A percentile compares a stretch with the other conserved stretches of the same genome.
Conservation (phyloP, 2,888 invertebrate species). For the Synergus itoensis region DNA sequence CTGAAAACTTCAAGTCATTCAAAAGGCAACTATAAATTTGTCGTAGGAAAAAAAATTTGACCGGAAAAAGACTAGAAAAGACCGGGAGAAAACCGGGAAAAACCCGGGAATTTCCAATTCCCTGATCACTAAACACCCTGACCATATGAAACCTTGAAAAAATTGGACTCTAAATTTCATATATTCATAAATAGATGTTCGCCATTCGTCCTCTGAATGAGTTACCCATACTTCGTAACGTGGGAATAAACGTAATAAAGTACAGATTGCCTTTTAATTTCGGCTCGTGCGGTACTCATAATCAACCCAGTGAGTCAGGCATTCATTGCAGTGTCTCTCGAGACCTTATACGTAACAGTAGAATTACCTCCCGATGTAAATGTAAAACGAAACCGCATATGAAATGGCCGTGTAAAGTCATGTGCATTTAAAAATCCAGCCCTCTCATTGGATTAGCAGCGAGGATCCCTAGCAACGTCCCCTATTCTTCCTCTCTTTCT, state of each 20-base stretch:
- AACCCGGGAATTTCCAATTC: no score
- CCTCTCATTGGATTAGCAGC: constrained; percentile 28
- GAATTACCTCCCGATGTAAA: constrained; percentile 58
- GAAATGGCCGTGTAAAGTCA: constrained; percentile 52
- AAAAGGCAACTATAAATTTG: no score
- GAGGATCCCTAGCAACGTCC: constrained; percentile 22
- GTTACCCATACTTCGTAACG: not conserved
- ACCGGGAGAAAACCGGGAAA: no score
- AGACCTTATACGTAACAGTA: constrained; percentile 59
- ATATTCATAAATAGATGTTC: not conserved
- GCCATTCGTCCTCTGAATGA: not conserved
- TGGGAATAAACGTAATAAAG: constrained; percentile 57
- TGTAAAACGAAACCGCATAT: constrained; percentile 59
- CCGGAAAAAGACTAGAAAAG: no score
- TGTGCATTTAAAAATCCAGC: constrained; percentile 52
- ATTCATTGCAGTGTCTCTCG: constrained; percentile 59
- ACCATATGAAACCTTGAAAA: not conserved
- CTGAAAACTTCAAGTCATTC: no score
- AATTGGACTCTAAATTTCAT: not conserved
- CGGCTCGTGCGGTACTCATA: constrained; percentile 56
- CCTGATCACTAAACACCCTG: no score
- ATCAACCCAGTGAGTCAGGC: constrained; percentile 55
- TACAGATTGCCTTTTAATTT: constrained; percentile 60
- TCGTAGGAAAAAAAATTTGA: no score
- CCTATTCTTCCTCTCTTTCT: constrained; percentile 35